Evolutionary conservation across 2,888 invertebrate species (phyloP).

Genomic region (Eupsilia transversa): DNA sequence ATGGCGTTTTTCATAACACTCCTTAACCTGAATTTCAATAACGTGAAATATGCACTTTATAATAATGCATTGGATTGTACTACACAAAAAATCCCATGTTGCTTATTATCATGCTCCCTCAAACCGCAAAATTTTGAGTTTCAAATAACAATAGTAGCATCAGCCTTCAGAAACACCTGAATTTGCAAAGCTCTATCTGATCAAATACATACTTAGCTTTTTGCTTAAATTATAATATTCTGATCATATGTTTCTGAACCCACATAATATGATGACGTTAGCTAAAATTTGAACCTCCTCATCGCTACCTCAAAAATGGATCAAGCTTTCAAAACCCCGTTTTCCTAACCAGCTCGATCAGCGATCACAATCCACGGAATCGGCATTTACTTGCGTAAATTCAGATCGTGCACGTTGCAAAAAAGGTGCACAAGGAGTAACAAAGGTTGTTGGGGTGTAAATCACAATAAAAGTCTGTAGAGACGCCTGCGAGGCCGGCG

Average conservation of each 20-base stretch:
- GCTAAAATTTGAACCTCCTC: background rate
- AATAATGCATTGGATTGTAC: background rate
- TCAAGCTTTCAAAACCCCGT: constrained; percentile 13
- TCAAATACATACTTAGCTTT: background rate
- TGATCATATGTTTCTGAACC: background rate
- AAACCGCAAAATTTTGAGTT: background rate
- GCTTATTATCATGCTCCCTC: background rate
- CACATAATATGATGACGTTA: background rate
- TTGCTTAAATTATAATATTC: background rate
- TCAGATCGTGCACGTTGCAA: constrained; percentile 69
- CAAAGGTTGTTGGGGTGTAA: constrained; percentile 82
- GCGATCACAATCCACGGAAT: constrained; percentile 65
- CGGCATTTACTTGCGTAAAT: constrained; percentile 71
- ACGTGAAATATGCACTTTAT: background rate
- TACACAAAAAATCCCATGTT: no score
- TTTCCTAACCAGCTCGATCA: constrained; percentile 48
- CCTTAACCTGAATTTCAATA: background rate
- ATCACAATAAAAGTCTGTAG: constrained; percentile 89
- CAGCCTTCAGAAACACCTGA: background rate
- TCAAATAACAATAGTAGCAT: background rate
- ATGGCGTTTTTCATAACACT: no score
- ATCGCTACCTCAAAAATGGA: background rate
- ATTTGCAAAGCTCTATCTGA: background rate
- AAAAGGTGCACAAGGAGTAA: constrained; percentile 69
- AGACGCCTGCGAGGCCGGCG: constrained; percentile 83